Conservation (phyloP, 2,113 vertebrate genomes). For the Microcebus ravelobensis region DNA sequence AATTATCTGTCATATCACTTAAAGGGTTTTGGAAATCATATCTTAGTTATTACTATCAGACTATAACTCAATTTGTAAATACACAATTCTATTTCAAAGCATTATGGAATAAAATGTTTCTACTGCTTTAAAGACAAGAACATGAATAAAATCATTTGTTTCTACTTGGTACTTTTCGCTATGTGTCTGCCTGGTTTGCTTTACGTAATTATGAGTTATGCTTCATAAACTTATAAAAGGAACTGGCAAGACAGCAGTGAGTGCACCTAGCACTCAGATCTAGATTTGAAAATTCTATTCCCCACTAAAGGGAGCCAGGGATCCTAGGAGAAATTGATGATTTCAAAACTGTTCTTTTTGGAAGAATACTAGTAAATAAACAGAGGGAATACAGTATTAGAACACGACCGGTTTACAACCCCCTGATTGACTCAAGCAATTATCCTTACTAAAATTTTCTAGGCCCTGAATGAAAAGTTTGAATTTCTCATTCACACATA, state of each 20-base stretch:
- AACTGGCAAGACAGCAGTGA: neutral
- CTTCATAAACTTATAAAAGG: neutral
- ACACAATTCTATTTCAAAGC: neutral
- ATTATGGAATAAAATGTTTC: neutral
- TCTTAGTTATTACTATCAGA: neutral
- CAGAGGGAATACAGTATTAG: neutral
- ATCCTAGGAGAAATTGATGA: neutral
- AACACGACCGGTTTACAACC: neutral
- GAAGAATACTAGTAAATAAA: neutral
- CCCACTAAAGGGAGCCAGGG: neutral
- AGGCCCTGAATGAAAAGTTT: neutral
- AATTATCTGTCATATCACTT: neutral
- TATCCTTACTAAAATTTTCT: neutral
- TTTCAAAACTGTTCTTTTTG: neutral
- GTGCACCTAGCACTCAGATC: neutral
- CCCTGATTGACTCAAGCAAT: neutral
- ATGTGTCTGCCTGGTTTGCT: neutral
- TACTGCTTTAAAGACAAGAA: neutral
- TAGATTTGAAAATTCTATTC: neutral
- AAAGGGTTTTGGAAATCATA: neutral
- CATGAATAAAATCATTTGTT: slow-evolving; percentile 1
- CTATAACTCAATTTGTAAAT: neutral
- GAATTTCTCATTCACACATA: neutral
- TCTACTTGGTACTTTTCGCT: neutral
- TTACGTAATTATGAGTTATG: neutral